Base-by-base conservation (phyloP, 2,797 vertebrate species). In the Melanotaenia pygmaea region DNA sequence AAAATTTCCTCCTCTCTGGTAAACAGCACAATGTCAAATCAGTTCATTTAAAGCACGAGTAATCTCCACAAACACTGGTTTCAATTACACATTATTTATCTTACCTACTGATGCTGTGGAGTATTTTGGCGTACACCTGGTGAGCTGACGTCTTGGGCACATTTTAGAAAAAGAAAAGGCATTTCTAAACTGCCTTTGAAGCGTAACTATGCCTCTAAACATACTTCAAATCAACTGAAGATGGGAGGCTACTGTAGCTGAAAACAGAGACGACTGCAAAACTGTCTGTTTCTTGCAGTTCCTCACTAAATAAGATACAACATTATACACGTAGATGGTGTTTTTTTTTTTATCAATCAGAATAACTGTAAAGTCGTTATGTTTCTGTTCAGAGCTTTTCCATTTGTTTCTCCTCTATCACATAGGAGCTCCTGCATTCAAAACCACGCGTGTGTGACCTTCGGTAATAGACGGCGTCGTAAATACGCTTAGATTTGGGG, bases 1-100 rank as follows among this genome's bases (percentile, higher is more conserved):
- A 99, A 88, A 99, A 99, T 74, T 91, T 93, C 91, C 93, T 98
- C 81, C 95, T 95, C 86, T 98, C 98, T 99, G 86, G 34, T 74
- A 72, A 77, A 85, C 28, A 70, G 38, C 28, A 83, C 4, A 78
- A 80, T 20, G 82, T 13, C 1, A 37, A 0, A 3, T 37, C 66
- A 5, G 22, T 10, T 47, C 5, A 28, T 13, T 56, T 16, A 37
- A 35, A 2, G 30, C 13, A 13, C 2, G 59, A 26, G 76, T 20
- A 16, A 1, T 14, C 1, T n/a, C 7, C 2, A 45, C 0, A 54
- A 32, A 22, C 7, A 32, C 14, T 24, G 18, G 16, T 18, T 26
- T 16, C 4, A 10, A 35, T 43, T 30, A 1, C 5, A 13, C 3
- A 14, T 4, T 5, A 12, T 45, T 14, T 16, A 0, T 34, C 85